Percentiles rank a stretch among this genome's conserved stretches.
Evolutionary conservation across 2,888 invertebrate species (phyloP).

Genomic region (Tenthredo livida): DNA sequence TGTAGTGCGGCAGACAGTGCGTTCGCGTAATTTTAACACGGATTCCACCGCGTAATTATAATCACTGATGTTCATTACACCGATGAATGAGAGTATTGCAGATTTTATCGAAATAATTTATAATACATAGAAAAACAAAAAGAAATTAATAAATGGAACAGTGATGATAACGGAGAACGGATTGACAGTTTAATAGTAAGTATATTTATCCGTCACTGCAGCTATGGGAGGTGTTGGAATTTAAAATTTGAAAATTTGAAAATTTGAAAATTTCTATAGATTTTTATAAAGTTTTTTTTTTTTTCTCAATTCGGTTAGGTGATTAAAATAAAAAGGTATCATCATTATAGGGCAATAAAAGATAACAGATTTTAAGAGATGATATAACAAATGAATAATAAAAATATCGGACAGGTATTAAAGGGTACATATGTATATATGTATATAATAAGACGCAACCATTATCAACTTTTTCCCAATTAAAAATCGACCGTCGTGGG

Average conservation of each 20-base stretch:
- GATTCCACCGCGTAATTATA: not conserved
- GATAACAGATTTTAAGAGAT: not conserved
- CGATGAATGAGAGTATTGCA: not conserved
- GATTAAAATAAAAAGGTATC: too few relatives aligned
- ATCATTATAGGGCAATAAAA: not conserved
- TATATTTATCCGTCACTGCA: not conserved
- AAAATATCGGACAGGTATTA: slow-evolving; percentile 11
- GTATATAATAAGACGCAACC: not conserved
- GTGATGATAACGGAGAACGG: slow-evolving; percentile 33
- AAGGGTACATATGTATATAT: too few relatives aligned
- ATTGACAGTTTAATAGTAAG: slow-evolving; percentile 31
- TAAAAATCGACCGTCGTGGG: slow-evolving; percentile 53
- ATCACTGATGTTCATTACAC: not conserved
- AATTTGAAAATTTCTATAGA: not conserved
- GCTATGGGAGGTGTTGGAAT: too few relatives aligned
- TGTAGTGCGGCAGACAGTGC: not conserved
- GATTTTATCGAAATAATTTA: not conserved
- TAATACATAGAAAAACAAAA: too few relatives aligned
- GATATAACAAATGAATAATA: slow-evolving; percentile 21
- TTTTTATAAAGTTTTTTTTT: too few relatives aligned
- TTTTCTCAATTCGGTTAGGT: too few relatives aligned
- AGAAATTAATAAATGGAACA: slow-evolving; percentile 9
- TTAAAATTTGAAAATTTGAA: too few relatives aligned
- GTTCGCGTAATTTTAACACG: not conserved
- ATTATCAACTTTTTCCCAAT: slow-evolving; percentile 52